Percentiles rank a stretch among this genome's conserved stretches.
These are phyloP conservation scores for Notothenia coriiceps DNA, from an alignment of 2,113 vertebrate genomes.

Conservation along the genomic window DNA sequence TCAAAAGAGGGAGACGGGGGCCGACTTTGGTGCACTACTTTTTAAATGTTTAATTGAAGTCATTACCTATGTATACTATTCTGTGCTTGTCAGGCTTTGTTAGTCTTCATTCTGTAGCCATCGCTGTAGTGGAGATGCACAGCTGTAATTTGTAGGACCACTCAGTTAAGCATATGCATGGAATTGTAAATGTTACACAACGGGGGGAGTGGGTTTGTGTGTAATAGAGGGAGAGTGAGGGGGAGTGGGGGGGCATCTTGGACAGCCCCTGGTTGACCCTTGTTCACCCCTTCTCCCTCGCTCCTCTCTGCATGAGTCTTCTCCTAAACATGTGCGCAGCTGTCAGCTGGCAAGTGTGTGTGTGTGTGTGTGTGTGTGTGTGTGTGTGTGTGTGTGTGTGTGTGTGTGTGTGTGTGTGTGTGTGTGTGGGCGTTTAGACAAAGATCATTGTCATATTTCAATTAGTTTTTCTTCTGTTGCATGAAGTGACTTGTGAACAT, in stretches of 20 bases:
- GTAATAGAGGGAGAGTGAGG: not conserved
- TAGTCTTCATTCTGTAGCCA: constrained; percentile 47
- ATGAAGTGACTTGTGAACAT: not conserved
- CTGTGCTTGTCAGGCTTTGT: constrained; percentile 53
- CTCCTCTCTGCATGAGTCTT: constrained; percentile 64
- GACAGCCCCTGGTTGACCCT: constrained; percentile 67
- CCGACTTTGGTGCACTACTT: constrained; percentile 65
- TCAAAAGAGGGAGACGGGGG: constrained; percentile 65
- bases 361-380: constrained; percentile 35
- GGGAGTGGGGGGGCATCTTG: constrained; percentile 31
- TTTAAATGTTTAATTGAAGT: constrained; percentile 71
- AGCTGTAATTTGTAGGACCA: not conserved
- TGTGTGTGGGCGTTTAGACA: constrained; percentile 1
- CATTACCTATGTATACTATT: constrained; percentile 47
- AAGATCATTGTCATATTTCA: constrained; percentile 41
- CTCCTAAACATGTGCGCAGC: constrained; percentile 74
- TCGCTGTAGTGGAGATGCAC: constrained; percentile 34
- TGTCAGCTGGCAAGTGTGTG: constrained; percentile 74
- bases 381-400: constrained; percentile 61
- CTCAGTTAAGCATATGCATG: constrained; percentile 50
- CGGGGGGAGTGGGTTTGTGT: constrained; percentile 17
- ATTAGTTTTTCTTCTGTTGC: not conserved
- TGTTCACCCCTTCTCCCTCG: constrained; percentile 60
- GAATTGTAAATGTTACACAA: constrained; percentile 61
- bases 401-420: constrained; percentile 35